phyloP scores from a whole-genome alignment of 2,888 invertebrate species.

The Trichacis sp. region DNA sequence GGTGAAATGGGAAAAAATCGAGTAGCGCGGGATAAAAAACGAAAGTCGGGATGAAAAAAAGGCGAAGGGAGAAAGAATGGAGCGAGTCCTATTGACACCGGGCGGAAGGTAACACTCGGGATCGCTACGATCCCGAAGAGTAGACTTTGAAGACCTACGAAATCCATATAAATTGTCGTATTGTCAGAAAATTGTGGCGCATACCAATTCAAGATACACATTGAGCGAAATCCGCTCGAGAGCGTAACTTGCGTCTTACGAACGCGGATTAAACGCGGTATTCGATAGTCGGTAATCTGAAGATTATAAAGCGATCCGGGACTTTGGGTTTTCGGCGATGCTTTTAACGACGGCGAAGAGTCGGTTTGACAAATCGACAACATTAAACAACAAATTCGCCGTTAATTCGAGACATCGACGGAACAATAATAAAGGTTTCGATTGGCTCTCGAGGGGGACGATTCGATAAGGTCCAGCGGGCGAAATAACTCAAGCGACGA shows the following conservation, averaged over 20 bases:
- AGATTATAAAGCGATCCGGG: conserved; percentile 21
- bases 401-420: conserved; percentile 11
- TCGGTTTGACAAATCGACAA: not conserved
- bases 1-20: conserved; percentile 33
- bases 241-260: conserved; percentile 42
- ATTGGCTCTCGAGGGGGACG: conserved; percentile 24
- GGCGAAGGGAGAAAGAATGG: conserved; percentile 26
- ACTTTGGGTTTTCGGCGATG: not conserved
- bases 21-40: conserved; percentile 32
- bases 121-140: conserved; percentile 57
- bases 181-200: conserved; percentile 58
- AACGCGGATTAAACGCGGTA: conserved; percentile 37
- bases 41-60: conserved; percentile 31
- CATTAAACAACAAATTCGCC: not conserved
- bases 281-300: conserved; percentile 30
- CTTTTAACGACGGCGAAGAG: not conserved
- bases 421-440: conserved; percentile 31
- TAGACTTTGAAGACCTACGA: conserved; percentile 59
- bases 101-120: conserved; percentile 63
- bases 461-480: conserved; percentile 31
- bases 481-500: conserved; percentile 31
- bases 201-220: conserved; percentile 60
- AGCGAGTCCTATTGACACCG: conserved; percentile 58
- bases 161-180: conserved; percentile 67
- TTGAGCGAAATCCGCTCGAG: conserved; percentile 51